phyloP scores from a whole-genome alignment of 2,113 vertebrate genomes.

The Antigone vipio region DNA sequence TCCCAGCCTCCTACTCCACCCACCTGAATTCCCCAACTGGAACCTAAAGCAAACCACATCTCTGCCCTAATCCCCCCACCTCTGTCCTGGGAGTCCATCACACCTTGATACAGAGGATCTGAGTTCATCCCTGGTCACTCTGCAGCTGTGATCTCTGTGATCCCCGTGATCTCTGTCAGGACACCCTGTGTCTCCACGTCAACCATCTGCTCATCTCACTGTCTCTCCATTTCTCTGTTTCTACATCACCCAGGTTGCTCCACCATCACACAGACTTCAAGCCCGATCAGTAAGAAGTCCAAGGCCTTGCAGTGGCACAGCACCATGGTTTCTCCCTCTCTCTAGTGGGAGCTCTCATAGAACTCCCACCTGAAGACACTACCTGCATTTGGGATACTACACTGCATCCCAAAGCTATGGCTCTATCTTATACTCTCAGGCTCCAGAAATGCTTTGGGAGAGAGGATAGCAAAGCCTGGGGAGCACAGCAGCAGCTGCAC shows the following conservation, averaged over 20 bases:
- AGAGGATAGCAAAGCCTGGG: not conserved
- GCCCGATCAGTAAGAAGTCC: rapidly evolving
- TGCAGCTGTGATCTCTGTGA: not conserved
- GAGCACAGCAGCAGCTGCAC: not conserved
- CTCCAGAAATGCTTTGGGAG: not conserved
- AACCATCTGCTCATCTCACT: not conserved
- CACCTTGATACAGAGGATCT: not conserved
- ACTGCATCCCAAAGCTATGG: not conserved
- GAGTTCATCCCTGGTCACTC: not conserved
- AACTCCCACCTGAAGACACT: not conserved
- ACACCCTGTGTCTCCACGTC: not conserved
- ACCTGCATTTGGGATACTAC: too few relatives aligned
- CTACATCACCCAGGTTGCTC: not conserved
- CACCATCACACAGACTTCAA: not conserved
- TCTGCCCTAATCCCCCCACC: not conserved
- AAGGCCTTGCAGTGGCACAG: not conserved
- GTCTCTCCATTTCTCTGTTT: not conserved
- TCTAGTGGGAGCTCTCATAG: not conserved
- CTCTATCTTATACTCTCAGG: not conserved
- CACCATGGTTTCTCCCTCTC: not conserved
- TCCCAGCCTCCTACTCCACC: not conserved
- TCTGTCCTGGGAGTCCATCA: not conserved
- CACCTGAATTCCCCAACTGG: not conserved
- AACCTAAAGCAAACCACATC: not conserved
- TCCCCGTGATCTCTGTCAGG: not conserved